phyloP scores from a whole-genome alignment of 2,113 vertebrate species.

The Pungitius pungitius region DNA sequence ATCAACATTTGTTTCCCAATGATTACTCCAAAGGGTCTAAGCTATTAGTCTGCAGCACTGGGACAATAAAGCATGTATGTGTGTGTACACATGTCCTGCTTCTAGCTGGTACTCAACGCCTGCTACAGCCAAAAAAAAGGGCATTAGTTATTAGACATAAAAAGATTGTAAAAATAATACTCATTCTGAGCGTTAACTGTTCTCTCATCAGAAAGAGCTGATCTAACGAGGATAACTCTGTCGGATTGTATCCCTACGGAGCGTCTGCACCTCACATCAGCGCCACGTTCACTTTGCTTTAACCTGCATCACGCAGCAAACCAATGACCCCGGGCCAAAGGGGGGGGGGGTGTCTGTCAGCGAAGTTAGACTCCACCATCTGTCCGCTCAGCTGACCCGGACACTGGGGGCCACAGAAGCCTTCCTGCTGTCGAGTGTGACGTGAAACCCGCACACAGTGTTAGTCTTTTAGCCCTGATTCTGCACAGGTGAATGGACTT shows the following conservation, averaged over 20 bases:
- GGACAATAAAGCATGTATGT: background rate
- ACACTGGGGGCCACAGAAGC: background rate
- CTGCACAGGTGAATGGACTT: slow-evolving; percentile 1
- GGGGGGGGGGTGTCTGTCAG: slow-evolving; percentile 32
- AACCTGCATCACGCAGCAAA: background rate
- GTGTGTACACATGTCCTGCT: no score
- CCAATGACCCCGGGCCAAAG: background rate
- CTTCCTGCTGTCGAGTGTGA: background rate
- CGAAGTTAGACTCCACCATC: slow-evolving; percentile 34
- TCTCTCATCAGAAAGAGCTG: background rate
- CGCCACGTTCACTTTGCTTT: background rate
- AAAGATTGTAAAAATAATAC: no score
- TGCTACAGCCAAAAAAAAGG: no score
- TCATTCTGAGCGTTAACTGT: background rate
- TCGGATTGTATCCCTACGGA: background rate
- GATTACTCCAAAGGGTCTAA: background rate
- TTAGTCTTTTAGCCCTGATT: background rate
- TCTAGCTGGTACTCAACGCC: background rate
- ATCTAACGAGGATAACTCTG: background rate
- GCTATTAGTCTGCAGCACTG: background rate
- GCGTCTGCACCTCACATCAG: background rate
- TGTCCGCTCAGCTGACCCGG: slow-evolving; percentile 22
- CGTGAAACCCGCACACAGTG: background rate
- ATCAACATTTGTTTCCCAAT: background rate
- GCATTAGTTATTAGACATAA: no score